Base-by-base conservation (phyloP, 1,140 invertebrate species). In the Macrosteles quadrilineatus region DNA sequence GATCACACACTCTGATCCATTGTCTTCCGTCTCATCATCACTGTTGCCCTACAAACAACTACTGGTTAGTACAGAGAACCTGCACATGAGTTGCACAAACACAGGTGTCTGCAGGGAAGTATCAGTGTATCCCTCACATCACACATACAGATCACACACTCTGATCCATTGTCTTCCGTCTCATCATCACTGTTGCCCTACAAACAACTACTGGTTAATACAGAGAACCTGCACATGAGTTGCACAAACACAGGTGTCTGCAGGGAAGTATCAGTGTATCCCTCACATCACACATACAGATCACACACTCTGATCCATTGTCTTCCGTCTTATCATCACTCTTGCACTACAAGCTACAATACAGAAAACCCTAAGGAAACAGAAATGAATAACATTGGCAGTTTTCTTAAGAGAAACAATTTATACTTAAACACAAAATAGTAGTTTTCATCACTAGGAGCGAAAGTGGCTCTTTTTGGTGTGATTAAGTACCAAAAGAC, bases 71-170 rank as follows among this genome's bases (percentile, higher is more conserved):
- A n/a, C 57, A 99, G 83, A 0, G 96, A 98, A 81, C 99, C 96
- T 0, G 97, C 97, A 83, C 98, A 99, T 0, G 90, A 91, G 81
- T 98, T 96, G 80, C 98, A 99, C 66, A 99, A 82, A 79, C 98
- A 99, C 17, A 99, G 86, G 84, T 99, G 98, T 30, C 97, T 87
- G 79, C 98, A 99, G 0, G 98, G 98, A 72, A 99, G 84, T 75
- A 99, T 99, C 19, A 99, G 83, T 0, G 98, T 99, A 80, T 99
- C 98, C 0, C 98, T 84, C 14, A 95, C 91, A 79, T 99, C 97
- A 77, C 93, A 96, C 96, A 99, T 98, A 80, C 98, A 99, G 77
- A 99, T 99, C 12, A 99, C 97, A 84, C 98, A 99, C 83, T 99
- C 98, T 11, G 94, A 94, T 17, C 96, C 95, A 79, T 94, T 97